phyloP scores from a whole-genome alignment of 2,113 vertebrate genomes.

The Montifringilla adamsi region DNA sequence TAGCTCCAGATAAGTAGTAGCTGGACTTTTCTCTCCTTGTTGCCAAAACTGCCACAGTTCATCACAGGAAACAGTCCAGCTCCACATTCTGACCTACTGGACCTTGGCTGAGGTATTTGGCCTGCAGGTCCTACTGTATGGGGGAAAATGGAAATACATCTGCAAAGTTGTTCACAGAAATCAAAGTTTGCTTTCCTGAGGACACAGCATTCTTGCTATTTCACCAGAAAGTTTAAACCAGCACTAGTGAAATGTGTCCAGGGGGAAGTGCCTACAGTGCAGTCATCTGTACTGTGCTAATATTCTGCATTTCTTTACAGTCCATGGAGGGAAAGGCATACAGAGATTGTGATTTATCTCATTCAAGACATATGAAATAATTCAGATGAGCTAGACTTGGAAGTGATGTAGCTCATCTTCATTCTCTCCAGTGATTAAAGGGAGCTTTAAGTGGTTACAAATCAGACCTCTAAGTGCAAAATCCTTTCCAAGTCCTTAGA shows the following conservation, averaged over 20 bases:
- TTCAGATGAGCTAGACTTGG: background rate
- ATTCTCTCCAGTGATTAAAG: background rate
- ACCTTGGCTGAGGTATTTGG: background rate
- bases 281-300: background rate
- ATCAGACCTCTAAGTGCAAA: background rate
- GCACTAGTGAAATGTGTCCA: background rate
- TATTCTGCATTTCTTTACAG: background rate
- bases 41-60: conserved; percentile 6
- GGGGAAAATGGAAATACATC: background rate
- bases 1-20: conserved; percentile 20
- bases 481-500: background rate
- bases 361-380: background rate
- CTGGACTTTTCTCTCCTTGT: background rate
- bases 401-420: background rate
- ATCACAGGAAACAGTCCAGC: background rate
- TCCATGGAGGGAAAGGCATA: background rate
- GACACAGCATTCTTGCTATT: background rate
- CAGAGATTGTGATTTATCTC: background rate
- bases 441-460: background rate
- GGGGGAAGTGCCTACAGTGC: background rate
- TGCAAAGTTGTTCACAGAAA: background rate
- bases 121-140: background rate
- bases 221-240: background rate
- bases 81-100: background rate
- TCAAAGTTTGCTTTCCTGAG: background rate